Base-by-base conservation (phyloP, 2,113 vertebrate genomes). In the Nycticebus coucang region DNA sequence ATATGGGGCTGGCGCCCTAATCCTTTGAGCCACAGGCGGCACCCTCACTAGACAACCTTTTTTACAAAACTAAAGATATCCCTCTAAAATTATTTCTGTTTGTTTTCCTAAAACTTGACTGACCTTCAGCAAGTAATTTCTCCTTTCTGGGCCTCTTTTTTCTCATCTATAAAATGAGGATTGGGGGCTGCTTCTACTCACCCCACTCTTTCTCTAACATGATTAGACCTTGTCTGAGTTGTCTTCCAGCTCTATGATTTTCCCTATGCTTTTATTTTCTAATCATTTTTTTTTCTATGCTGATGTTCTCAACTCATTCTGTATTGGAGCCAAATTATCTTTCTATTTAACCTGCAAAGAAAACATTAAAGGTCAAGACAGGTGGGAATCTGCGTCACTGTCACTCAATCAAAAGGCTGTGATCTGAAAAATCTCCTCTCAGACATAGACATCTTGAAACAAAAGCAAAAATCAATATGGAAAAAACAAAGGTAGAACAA, bases 401-500 rank as follows among this genome's bases (percentile, higher is more conserved):
- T 33, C 82, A 83, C 24, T 86, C 78, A 90, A 37, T 81, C 88
- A 74, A 89, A 90, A 85, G 64, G 30, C 71, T 88, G 74, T 62
- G 77, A 77, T 94, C 93, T 96, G 83, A 85, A 85, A 95, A 97
- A 95, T 87, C 69, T 95, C 77, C 85, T 50, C 45, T 87, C 68
- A 82, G 82, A 94, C n/a, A 88, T 50, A 93, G 94, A 84, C 37
- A 55, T 95, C 83, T 87, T 93, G 50, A 96, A 96, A 93, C 74
- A 89, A 95, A 95, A 64, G 91, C 80, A 82, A 81, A 96, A 94
- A 97, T 55, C 78, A 94, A 79, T 71, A 91, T 91, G 92, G 91
- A 87, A 94, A 87, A 91, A 84, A 75, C 50, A 80, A 90, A 91
- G 94, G 72, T 57, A 95, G 81, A 97, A 81, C 64, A 93, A 75